Base-by-base conservation (phyloP, 1,140 invertebrate species). In the Oryctes rhinoceros region DNA sequence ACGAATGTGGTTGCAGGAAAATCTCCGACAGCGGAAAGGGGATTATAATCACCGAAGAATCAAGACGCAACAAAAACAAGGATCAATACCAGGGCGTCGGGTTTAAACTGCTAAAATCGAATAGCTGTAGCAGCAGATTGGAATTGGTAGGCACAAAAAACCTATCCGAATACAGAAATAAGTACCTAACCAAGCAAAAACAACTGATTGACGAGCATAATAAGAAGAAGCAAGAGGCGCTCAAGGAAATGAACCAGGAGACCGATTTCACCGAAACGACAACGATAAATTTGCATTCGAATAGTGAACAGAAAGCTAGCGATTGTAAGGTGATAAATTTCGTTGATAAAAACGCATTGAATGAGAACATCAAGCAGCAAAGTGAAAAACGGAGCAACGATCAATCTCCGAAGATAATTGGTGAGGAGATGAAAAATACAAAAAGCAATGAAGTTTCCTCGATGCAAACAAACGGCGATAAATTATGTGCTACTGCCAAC, bases 101-200 rank as follows among this genome's bases (percentile, higher is more conserved):
- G 85, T 94, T 95, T 86, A 92, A 92, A 83, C 85, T 95, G 77
- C 91, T 96, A 0, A 95, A 95, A 87, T 95, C 94, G 30, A 96
- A 96, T 84, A 95, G 94, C 81, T 96, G 94, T 84, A 95, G 94
- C 83, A 95, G 94, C 85, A 90, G 95, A 49, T 86, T 96, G 65
- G 95, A 96, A 86, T 85, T 96, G 20, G 92, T 94, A 0, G 94
- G 94, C 0, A 90, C 91, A 53, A 91, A 79, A 77, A 85, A 80
- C 81, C 88, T 84, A 48, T 80, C 80, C 20, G 81, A 84, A 67
- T 82, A 85, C 5, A 81, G 81, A 37, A 82, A 84, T 39, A 83
- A 84, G 82, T 85, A 83, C 35, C 75, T 85, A 6, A 82, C 84
- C 49, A 83, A 84, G 35, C 84, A 85, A 30, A 84, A 85, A 79